Conservation (phyloP, 2,888 invertebrate genomes). For the Spodoptera exigua region DNA sequence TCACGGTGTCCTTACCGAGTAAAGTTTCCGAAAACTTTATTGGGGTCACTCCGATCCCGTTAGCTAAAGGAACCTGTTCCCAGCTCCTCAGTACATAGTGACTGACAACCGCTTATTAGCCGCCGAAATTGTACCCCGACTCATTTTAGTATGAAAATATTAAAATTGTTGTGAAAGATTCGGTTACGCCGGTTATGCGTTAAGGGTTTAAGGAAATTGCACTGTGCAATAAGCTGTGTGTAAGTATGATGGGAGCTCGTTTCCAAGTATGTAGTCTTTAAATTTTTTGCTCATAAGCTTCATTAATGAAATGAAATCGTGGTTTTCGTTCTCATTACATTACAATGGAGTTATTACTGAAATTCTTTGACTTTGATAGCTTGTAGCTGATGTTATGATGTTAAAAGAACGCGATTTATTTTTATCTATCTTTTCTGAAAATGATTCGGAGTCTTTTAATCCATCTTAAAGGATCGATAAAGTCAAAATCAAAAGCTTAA, state of each 20-base stretch:
- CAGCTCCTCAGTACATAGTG: slow-evolving; percentile 35
- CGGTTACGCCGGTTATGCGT: no score
- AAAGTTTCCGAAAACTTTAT: slow-evolving; percentile 69
- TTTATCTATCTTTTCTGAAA: no score
- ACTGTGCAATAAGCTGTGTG: neutral
- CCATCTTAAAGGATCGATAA: neutral
- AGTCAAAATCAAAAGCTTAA: slow-evolving; percentile 6
- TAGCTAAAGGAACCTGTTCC: slow-evolving; percentile 67
- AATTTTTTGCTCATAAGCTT: no score
- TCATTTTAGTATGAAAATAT: slow-evolving; percentile 40
- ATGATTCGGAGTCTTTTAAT: neutral
- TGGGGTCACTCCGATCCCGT: slow-evolving; percentile 70
- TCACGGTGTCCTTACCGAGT: slow-evolving; percentile 47
- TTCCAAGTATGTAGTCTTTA: no score
- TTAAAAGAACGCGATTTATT: no score
- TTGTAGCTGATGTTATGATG: no score
- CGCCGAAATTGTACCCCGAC: slow-evolving; percentile 42
- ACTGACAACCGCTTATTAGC: slow-evolving; percentile 56
- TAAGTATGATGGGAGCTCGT: no score
- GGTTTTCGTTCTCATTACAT: no score
- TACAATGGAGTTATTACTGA: no score
- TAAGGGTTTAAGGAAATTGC: neutral
- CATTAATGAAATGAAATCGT: no score
- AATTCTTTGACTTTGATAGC: no score
- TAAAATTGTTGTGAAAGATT: slow-evolving; percentile 35